A percentile compares a stretch with the other conserved stretches of the same genome.
phyloP scores from a whole-genome alignment of 2,888 invertebrate species.

The Anarsia innoxiella region DNA sequence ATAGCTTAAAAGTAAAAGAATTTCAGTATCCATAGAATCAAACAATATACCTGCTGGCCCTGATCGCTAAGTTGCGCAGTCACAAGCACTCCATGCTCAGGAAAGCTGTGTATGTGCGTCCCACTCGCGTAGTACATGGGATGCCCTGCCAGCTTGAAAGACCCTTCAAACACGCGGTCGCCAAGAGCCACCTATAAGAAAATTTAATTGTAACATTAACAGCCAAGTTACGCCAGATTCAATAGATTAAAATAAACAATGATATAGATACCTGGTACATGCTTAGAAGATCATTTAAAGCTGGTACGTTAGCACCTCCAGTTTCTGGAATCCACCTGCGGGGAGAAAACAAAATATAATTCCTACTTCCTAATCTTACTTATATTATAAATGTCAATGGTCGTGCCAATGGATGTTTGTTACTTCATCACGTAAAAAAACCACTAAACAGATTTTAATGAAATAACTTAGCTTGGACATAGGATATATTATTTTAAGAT shows the following conservation, averaged over 20 bases:
- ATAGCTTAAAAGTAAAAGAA: no score
- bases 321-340: slow-evolving; percentile 92
- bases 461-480: no score
- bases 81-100: slow-evolving; percentile 82
- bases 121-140: slow-evolving; percentile 95
- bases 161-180: slow-evolving; percentile 89
- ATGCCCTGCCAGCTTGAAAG: slow-evolving; percentile 91
- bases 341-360: no score
- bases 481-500: no score
- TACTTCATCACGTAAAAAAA: no score
- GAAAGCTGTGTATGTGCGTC: slow-evolving; percentile 89
- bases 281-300: slow-evolving; percentile 90
- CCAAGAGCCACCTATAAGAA: slow-evolving; percentile 84
- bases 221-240: no score
- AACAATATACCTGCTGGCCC: slow-evolving; percentile 80
- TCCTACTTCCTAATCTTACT: no score
- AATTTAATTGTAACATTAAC: neutral
- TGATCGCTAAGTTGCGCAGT: slow-evolving; percentile 88
- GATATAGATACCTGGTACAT: slow-evolving; percentile 87
- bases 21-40: no score
- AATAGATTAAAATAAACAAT: no score
- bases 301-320: slow-evolving; percentile 94
- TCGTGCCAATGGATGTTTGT: no score
- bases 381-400: no score
- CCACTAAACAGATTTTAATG: no score